Percentiles rank a stretch among this genome's conserved stretches.
Evolutionary conservation across 2,113 vertebrate species (phyloP).

Genomic region (Eleginops maclovinus): DNA sequence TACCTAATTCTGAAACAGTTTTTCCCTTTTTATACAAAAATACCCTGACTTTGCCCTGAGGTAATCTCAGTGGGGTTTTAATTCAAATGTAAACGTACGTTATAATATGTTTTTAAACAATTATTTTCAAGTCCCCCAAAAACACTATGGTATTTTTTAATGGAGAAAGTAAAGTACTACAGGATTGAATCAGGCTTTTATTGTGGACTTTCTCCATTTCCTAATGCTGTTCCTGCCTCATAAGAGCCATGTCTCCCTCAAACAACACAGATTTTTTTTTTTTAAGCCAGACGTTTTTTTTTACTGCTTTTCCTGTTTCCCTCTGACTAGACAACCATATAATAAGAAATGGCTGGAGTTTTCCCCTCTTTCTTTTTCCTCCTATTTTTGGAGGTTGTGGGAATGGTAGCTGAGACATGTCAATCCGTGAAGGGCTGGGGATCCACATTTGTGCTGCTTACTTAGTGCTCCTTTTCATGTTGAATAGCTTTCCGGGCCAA

Average conservation of each 20-base stretch:
- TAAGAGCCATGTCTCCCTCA: slow-evolving; percentile 47
- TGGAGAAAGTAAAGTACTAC: slow-evolving; percentile 15
- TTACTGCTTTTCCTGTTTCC: slow-evolving; percentile 77
- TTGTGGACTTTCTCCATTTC: slow-evolving; percentile 23
- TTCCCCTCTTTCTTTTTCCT: slow-evolving; percentile 29
- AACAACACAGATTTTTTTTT: slow-evolving; percentile 55
- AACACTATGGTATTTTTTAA: slow-evolving; percentile 2
- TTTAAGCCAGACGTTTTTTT: slow-evolving; percentile 75
- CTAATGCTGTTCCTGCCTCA: slow-evolving; percentile 19
- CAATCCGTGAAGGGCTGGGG: not conserved
- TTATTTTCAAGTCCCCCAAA: not conserved
- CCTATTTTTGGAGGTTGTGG: slow-evolving; percentile 70
- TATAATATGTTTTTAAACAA: not conserved
- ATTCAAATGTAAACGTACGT: too few relatives aligned
- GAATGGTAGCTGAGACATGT: slow-evolving; percentile 39
- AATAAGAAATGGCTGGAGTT: slow-evolving; percentile 74
- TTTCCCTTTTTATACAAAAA: not conserved
- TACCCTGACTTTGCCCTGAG: not conserved
- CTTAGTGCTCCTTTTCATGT: not conserved
- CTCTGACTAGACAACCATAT: slow-evolving; percentile 76
- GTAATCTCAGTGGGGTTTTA: not conserved
- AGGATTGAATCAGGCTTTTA: slow-evolving; percentile 32
- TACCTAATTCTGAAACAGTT: rapidly evolving
- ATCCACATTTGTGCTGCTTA: not conserved
- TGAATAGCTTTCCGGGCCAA: not conserved